Percentiles rank a stretch among this genome's conserved stretches.
phyloP scores from a whole-genome alignment of 2,797 vertebrate genomes.

The Mus caroli region DNA sequence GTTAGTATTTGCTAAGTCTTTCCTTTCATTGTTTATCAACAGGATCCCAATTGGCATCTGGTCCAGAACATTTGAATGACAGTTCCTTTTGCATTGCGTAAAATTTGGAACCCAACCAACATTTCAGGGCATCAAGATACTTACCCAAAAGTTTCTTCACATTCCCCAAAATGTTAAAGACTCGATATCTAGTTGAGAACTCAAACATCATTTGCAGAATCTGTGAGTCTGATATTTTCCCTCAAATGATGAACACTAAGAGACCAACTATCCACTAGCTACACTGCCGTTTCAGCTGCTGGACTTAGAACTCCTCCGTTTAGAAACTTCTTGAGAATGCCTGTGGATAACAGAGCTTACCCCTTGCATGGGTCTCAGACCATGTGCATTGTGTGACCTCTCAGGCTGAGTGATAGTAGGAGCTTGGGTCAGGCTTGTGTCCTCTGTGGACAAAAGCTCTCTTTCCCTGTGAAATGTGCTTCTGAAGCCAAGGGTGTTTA shows the following conservation, averaged over 20 bases:
- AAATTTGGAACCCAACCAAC: background rate
- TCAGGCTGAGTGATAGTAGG: background rate
- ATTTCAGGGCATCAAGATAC: background rate
- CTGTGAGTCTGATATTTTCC: background rate
- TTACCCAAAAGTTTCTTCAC: no score
- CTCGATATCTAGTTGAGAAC: background rate
- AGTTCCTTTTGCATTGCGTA: background rate
- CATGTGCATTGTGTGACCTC: background rate
- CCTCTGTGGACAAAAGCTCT: background rate
- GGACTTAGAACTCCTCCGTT: background rate
- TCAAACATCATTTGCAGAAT: background rate
- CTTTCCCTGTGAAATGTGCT: background rate
- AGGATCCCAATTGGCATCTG: background rate
- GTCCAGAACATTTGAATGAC: background rate
- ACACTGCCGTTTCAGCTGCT: background rate
- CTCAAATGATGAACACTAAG: background rate
- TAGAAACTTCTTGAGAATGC: background rate
- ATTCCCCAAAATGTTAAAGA: background rate
- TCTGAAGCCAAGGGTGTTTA: background rate
- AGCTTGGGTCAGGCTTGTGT: no score
- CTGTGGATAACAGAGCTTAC: background rate
- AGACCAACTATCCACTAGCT: background rate
- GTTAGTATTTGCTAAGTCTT: background rate
- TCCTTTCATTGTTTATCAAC: background rate
- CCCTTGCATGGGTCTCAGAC: background rate